Evolutionary conservation across 2,113 vertebrate species (phyloP), one percentile per base, ranked within the genome.

Genomic region (Panthera uncia): DNA sequence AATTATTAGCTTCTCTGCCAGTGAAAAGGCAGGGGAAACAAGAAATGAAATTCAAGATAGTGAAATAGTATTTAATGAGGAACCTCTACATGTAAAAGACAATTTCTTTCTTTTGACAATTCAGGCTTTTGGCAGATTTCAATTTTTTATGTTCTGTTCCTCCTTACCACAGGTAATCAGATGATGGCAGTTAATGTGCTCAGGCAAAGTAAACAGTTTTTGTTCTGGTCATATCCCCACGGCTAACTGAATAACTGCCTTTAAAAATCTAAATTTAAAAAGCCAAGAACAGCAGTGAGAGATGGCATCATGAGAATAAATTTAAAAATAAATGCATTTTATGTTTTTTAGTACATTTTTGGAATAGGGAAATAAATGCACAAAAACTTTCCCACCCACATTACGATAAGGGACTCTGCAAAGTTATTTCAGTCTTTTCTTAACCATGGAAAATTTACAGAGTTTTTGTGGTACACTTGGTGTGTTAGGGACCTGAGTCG

Each of bases 261-360:
- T 97, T 82, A 96, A 97, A 97, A 84, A 79, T 97, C 95, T 97
- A 96, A 97, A 97, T 97, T 98, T 98, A 98, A 97, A 86, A 95
- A 97, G 94, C 97, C 94, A 97, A 97, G 97, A 97, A 97, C 94
- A 98, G 97, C 93, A 97, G 29, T 69, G n/a, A 96, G 96, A 94
- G 71, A 98, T 78, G 95, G 96, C 95, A 98, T 97, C 94, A 95
- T 94, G 91, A 98, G 90, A 98, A 83, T 97, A 97, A 94, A 97
- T 95, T 97, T 98, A 98, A 98, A 98, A 98, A 98, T 98, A 98
- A 98, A 97, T 94, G 71, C 94, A 95, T 97, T 94, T 96, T 85
- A 92, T 97, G 94, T 95, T 94, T 97, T 97, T 96, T 66, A 93
- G 94, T 94, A 91, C 88, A 92, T 97, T 98, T 98, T 97, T 97